phyloP scores from a whole-genome alignment of 2,113 vertebrate genomes.

The Anoplopoma fimbria region DNA sequence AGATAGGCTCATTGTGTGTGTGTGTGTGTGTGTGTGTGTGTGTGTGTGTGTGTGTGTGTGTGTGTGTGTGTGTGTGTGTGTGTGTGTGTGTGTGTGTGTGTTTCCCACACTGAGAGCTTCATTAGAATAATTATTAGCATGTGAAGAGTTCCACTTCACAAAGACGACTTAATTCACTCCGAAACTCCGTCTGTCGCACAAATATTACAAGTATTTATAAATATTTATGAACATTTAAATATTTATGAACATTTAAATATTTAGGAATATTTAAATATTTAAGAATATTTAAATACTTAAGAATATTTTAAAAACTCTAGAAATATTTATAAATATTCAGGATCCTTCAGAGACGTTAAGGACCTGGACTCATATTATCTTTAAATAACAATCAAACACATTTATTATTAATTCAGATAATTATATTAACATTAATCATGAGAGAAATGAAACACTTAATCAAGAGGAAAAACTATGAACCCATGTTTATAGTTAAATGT shows the following conservation, averaged over 20 bases:
- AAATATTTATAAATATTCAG: no score
- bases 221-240: background rate
- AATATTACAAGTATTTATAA: background rate
- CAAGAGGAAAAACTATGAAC: no score
- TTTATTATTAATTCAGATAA: no score
- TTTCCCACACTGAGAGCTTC: conserved; percentile 42
- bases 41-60: conserved; percentile 6
- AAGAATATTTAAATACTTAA: background rate
- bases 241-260: background rate
- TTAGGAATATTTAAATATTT: background rate
- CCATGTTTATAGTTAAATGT: no score
- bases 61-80: background rate
- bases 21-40: conserved; percentile 23
- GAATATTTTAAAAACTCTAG: no score
- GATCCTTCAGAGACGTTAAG: no score
- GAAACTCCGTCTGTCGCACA: conserved; percentile 36
- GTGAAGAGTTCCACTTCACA: conserved; percentile 66
- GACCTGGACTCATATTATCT: no score
- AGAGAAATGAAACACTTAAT: background rate
- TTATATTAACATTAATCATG: no score
- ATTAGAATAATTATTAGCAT: conserved; percentile 72
- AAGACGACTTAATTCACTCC: conserved; percentile 56
- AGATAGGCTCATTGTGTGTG: conserved; percentile 21
- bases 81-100: background rate
- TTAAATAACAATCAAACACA: background rate